A percentile compares a stretch with the other conserved stretches of the same genome.
Conservation (phyloP, 2,113 vertebrate genomes). For the Macrotis lagotis region DNA sequence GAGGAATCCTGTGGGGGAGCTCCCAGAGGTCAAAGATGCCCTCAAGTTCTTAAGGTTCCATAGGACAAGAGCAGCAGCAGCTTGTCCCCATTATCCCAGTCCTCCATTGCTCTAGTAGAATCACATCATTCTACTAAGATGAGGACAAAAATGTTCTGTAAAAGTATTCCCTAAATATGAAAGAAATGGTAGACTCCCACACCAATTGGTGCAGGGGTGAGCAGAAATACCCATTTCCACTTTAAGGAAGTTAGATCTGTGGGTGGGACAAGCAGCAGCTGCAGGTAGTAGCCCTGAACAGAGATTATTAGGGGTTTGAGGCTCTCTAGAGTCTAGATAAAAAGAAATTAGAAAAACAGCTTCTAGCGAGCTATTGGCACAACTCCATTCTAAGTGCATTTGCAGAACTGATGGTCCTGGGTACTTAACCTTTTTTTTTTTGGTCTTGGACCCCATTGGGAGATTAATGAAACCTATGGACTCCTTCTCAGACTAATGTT, state of each 20-base stretch:
- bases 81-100: background rate
- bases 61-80: background rate
- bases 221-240: background rate
- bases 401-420: background rate
- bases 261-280: background rate
- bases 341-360: background rate
- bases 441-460: background rate
- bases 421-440: background rate
- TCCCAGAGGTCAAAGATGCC: background rate
- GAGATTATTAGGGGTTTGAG: background rate
- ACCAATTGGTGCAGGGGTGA: background rate
- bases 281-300: background rate
- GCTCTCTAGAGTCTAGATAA: background rate
- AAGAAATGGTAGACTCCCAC: background rate
- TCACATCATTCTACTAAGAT: background rate
- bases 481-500: background rate
- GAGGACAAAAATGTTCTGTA: background rate
- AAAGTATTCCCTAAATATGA: background rate
- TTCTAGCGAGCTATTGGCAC: background rate
- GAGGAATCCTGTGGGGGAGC: background rate
- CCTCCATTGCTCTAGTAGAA: background rate
- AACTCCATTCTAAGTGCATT: background rate
- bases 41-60: background rate
- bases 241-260: background rate
- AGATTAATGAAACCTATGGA: background rate